A percentile compares a stretch with the other conserved stretches of the same genome.
phyloP scores from a whole-genome alignment of 2,797 vertebrate species.

The Simalia tracyae region DNA sequence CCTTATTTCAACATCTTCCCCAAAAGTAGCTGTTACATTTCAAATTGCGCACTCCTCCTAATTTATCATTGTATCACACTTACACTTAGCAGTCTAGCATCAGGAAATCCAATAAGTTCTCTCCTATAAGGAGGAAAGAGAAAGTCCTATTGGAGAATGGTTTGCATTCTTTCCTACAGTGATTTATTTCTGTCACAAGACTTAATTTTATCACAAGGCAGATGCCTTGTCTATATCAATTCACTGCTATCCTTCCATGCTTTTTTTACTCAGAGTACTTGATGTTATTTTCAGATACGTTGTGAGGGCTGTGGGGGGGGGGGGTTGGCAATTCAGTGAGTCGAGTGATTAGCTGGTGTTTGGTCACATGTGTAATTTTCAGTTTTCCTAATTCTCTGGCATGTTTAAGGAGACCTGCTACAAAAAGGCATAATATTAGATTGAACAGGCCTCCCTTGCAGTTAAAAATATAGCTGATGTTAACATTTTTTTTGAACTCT shows the following conservation, averaged over 20 bases:
- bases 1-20: constrained; percentile 71
- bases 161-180: constrained; percentile 69
- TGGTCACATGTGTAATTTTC: constrained; percentile 71
- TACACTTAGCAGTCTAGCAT: constrained; percentile 79
- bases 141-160: constrained; percentile 78
- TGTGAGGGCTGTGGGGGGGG: constrained; percentile 18
- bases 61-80: constrained; percentile 80
- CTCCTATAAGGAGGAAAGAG: constrained; percentile 78
- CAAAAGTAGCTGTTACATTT: constrained; percentile 74
- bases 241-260: constrained; percentile 67
- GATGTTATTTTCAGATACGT: constrained; percentile 65
- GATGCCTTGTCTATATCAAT: constrained; percentile 78
- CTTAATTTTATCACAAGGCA: constrained; percentile 81
- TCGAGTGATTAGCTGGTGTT: constrained; percentile 61
- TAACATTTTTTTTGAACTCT: constrained; percentile 55
- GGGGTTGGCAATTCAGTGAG: constrained; percentile 60
- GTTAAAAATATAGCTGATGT: constrained; percentile 57
- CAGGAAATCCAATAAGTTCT: constrained; percentile 81
- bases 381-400: constrained; percentile 60
- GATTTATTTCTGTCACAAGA: constrained; percentile 82
- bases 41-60: constrained; percentile 71
- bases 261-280: constrained; percentile 74
- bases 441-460: constrained; percentile 52
- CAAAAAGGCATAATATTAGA: constrained; percentile 54
- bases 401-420: constrained; percentile 56